phyloP scores from a whole-genome alignment of 2,888 invertebrate species.

The Philereme vetulata region DNA sequence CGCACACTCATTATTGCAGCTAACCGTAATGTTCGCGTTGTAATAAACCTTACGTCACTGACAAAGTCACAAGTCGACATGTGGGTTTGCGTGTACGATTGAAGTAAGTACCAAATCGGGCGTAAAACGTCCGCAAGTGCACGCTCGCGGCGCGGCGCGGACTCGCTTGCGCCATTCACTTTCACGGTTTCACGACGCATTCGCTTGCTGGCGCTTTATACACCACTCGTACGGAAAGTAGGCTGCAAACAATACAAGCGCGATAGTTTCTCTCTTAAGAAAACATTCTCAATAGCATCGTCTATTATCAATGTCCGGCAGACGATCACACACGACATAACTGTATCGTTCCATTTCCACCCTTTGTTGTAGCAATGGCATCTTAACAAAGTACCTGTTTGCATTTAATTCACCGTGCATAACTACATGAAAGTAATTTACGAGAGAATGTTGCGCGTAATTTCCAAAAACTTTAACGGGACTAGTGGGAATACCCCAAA shows the following conservation, averaged over 20 bases:
- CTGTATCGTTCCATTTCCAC: constrained; percentile 3
- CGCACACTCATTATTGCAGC: background rate
- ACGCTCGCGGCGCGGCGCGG: constrained; percentile 42
- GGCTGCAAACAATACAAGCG: constrained; percentile 74
- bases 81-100: constrained; percentile 66
- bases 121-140: constrained; percentile 67
- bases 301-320: constrained; percentile 49
- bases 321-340: constrained; percentile 18
- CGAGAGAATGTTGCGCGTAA: too few species aligned
- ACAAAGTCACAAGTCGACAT: constrained; percentile 45
- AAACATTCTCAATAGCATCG: constrained; percentile 59
- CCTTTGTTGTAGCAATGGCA: background rate
- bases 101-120: constrained; percentile 64
- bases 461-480: too few species aligned
- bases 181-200: constrained; percentile 75
- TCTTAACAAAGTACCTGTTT: too few species aligned
- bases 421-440: too few species aligned
- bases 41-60: constrained; percentile 49
- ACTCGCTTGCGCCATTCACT: constrained; percentile 77
- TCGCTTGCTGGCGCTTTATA: constrained; percentile 52
- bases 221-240: constrained; percentile 69
- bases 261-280: constrained; percentile 75
- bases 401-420: too few species aligned
- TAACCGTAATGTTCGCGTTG: background rate
- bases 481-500: too few species aligned